Evolutionary conservation across 1,140 invertebrate genomes (phyloP), one percentile per base, ranked within the genome.

Genomic region (Portunus trituberculatus): DNA sequence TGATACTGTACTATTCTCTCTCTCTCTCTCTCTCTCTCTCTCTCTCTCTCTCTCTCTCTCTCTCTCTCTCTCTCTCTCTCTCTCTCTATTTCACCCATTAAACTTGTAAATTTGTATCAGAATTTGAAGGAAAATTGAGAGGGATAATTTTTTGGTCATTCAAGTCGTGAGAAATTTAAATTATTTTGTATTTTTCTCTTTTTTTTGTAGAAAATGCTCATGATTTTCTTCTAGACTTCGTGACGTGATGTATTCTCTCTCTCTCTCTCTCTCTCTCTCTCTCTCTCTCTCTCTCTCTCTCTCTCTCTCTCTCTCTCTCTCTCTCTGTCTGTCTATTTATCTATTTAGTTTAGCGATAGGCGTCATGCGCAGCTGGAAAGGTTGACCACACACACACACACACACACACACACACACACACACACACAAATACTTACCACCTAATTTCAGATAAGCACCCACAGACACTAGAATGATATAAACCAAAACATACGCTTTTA

Each of bases 11-110:
- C 2, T 59, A 39, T 20, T 59, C 52, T 59, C 12, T 14, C 6
- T 28, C 25, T n/a, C 45, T 91, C 39, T 59, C 39, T 52, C 25
- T 25, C 39, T 48, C 89, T 82, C 91, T 59, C 91, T 82, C 91
- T 82, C 91, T 32, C 91, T 28, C 91, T 92, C 14, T 92, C 52
- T 29, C 45, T 28, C 48, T 76, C 91, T 52, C 91, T 76, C 52
- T 39, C 52, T 92, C 4, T 82, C 20, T 76, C 14, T 20, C n/a
- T 10, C 91, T 31, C 52, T 25, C 91, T 16, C 52, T 6, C 48
- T 31, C 91, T 76, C 67, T 28, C 91, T 29, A 48, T 29, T n/a
- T n/a, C 39, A 39, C 39, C 6, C 39, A 6, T 39, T 2, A 39
- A 39, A 39, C 39, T 39, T 39, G 39, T 39, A 6, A 39, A 39